phyloP scores from a whole-genome alignment of 2,888 invertebrate species.

The Nebria salina region DNA sequence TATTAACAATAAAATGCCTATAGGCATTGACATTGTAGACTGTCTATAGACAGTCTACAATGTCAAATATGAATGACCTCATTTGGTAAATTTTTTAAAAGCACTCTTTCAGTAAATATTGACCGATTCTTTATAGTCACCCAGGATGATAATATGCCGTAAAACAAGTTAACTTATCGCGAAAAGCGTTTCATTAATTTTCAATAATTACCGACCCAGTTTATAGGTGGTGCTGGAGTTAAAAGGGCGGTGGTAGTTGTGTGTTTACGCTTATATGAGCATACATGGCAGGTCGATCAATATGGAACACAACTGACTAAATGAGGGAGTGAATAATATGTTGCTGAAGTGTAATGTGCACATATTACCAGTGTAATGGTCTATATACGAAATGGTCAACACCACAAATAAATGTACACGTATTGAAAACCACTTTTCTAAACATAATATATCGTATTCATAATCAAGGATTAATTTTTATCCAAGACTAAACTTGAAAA shows the following conservation, averaged over 20 bases:
- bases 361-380: background rate
- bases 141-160: background rate
- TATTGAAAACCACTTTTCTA: background rate
- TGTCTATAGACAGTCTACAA: too few relatives aligned
- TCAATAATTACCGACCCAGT: slow-evolving; percentile 10
- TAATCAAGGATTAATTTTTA: too few relatives aligned
- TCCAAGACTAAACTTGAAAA: too few relatives aligned
- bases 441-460: background rate
- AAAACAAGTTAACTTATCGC: background rate
- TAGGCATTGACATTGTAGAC: too few relatives aligned
- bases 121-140: background rate
- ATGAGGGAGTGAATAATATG: background rate
- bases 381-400: background rate
- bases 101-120: background rate
- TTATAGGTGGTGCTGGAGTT: background rate
- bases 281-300: background rate
- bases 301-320: background rate
- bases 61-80: too few relatives aligned
- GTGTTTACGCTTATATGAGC: background rate
- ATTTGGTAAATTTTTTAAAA: too few relatives aligned
- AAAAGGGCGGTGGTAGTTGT: background rate
- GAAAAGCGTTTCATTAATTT: slow-evolving; percentile 7
- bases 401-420: background rate
- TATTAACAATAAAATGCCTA: too few relatives aligned
- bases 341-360: background rate